Evolutionary conservation across 2,888 invertebrate genomes (phyloP), one percentile per base, ranked within the genome.

Genomic region (Halictus ligatus): DNA sequence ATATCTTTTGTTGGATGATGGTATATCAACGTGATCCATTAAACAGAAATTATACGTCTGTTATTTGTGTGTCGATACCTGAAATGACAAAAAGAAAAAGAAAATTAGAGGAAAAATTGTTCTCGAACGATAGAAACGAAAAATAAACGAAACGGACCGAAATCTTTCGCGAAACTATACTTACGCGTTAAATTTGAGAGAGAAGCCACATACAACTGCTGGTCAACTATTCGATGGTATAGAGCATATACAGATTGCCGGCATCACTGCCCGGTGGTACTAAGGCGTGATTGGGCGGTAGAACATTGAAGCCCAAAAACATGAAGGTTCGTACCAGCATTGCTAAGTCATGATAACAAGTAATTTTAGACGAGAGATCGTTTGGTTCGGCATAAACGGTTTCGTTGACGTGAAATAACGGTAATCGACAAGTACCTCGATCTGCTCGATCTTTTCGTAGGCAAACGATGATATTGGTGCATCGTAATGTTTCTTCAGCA

Each of bases 321-420:
- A 99, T 98, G 97, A 99, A 99, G 58, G 99, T 99, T 92, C 99
- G 97, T 89, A 99, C 97, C 93, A 99, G 96, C 91, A 97, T 97
- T 78, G 97, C 97, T 97, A 95, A 54, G 95, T 87, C 85, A 78
- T 83, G 89, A 89, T 83, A 91, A 91, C 86, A 90, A 83, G 91
- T 83, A 21, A 87, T 80, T 91, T 92, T 91, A 91, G 88, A 83
- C 50, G 86, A 83, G 64, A 84, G 84, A 67, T 43, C n/a, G 13
- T 77, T 84, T 25, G 84, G 79, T n/a, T 81, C 84, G 25, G 78
- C 85, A 46, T 72, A 79, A 75, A 80, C 80, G 25, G 75, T 84
- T 78, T 88, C 87, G 75, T 88, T 78, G 72, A 69, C 80, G 50
- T 80, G 75, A 83, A 91, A 85, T 74, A 92, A 89, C 64, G 89